A percentile compares a stretch with the other conserved stretches of the same genome.
phyloP scores from a whole-genome alignment of 1,140 invertebrate genomes.

The Whitmania pigra region DNA sequence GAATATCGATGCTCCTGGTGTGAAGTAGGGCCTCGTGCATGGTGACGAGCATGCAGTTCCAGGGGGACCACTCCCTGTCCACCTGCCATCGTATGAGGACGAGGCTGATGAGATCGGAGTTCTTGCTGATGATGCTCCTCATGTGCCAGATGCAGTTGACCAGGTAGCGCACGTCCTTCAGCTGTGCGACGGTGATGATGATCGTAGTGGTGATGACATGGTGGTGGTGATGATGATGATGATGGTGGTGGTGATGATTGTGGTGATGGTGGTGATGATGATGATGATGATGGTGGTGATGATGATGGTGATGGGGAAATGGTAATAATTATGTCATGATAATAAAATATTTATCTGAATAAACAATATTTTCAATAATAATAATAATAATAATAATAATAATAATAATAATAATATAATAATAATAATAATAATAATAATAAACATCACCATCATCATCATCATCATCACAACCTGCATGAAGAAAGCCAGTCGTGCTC shows the following conservation, averaged over 20 bases:
- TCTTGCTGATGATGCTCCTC: slow-evolving; percentile 34
- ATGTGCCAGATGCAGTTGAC: slow-evolving; percentile 37
- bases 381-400: background rate
- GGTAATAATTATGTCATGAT: background rate
- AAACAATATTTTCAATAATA: no score
- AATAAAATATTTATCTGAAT: no score
- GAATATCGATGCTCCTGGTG: no score
- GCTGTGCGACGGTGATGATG: slow-evolving; percentile 5
- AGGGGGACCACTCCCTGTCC: background rate
- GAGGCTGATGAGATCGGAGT: slow-evolving; percentile 29
- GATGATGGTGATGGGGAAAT: background rate
- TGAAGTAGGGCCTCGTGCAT: background rate
- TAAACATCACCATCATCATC: background rate
- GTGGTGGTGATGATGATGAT: background rate
- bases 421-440: background rate
- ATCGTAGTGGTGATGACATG: background rate
- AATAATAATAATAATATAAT: background rate
- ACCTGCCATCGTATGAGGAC: slow-evolving; percentile 19
- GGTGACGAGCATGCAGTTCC: slow-evolving; percentile 6
- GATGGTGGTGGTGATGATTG: background rate
- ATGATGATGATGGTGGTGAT: slow-evolving; percentile 1
- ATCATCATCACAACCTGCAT: background rate
- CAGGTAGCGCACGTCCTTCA: slow-evolving; percentile 33
- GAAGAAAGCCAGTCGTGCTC: background rate
- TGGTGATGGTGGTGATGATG: background rate